Evolutionary conservation across 53 echinoderm and acorn worm genomes (phyloP).

Genomic region (Actinopyga echinites): DNA sequence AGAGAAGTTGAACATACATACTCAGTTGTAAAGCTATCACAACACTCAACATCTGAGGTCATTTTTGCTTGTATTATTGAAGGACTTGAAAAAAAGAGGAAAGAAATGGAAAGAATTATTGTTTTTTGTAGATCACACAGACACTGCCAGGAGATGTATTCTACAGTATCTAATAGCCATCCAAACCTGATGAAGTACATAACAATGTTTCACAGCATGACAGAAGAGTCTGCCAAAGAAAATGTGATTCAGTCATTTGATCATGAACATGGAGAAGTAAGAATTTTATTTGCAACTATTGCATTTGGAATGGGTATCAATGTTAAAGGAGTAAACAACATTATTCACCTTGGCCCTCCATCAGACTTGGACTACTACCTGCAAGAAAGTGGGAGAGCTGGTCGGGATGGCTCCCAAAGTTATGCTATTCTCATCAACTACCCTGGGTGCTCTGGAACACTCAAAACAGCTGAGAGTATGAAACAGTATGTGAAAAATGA

Average conservation of each 20-base stretch:
- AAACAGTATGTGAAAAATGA: slow-evolving; percentile 40
- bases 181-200: slow-evolving; percentile 1
- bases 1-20: slow-evolving; percentile 30
- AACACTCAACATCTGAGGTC: background rate
- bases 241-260: slow-evolving; percentile 29
- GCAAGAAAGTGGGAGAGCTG: slow-evolving; percentile 57
- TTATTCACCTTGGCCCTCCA: slow-evolving; percentile 55
- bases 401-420: slow-evolving; percentile 49
- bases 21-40: background rate
- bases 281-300: slow-evolving; percentile 55
- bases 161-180: background rate
- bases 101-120: slow-evolving; percentile 25
- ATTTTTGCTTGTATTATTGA: slow-evolving; percentile 14
- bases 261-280: slow-evolving; percentile 30
- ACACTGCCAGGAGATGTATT: slow-evolving; percentile 28
- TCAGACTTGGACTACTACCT: slow-evolving; percentile 46
- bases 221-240: slow-evolving; percentile 39
- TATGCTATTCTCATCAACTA: slow-evolving; percentile 49
- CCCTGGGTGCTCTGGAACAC: slow-evolving; percentile 21
- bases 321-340: slow-evolving; percentile 52
- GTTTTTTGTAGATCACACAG: slow-evolving; percentile 26
- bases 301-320: slow-evolving; percentile 68
- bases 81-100: background rate
- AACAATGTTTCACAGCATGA: slow-evolving; percentile 19
- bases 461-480: slow-evolving; percentile 8